These are phyloP conservation scores for Nicator chloris DNA, from an alignment of 2,113 vertebrate species.

Conservation along the genomic window DNA sequence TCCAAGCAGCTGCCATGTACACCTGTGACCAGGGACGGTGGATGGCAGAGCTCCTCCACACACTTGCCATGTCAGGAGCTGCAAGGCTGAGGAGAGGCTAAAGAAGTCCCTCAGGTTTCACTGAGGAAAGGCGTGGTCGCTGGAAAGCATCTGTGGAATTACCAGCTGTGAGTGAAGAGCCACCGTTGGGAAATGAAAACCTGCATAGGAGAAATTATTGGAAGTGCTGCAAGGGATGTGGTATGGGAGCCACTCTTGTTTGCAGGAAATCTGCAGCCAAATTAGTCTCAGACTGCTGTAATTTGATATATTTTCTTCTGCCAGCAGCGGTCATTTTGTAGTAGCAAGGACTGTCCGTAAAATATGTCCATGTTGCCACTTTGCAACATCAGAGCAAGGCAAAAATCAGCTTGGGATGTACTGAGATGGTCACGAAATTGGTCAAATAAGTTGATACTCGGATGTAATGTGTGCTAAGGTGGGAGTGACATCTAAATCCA, in stretches of 20 bases:
- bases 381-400: neutral
- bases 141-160: neutral
- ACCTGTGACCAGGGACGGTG: rapidly evolving
- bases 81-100: neutral
- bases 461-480: neutral
- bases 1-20: neutral
- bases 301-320: neutral
- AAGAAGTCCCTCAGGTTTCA: neutral
- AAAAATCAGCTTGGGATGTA: neutral
- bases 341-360: neutral
- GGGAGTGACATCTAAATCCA: neutral
- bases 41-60: neutral
- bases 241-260: neutral
- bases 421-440: neutral
- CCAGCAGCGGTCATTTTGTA: neutral
- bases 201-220: neutral
- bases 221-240: neutral
- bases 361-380: neutral
- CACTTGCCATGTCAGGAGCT: neutral
- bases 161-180: neutral
- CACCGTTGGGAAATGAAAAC: neutral
- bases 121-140: neutral
- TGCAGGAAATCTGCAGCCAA: neutral
- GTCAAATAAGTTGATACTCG: neutral
- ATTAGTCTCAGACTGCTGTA: neutral